These are phyloP conservation scores for Acromyrmex heyeri DNA, from an alignment of 1,140 invertebrate species.

Conservation along the genomic window DNA sequence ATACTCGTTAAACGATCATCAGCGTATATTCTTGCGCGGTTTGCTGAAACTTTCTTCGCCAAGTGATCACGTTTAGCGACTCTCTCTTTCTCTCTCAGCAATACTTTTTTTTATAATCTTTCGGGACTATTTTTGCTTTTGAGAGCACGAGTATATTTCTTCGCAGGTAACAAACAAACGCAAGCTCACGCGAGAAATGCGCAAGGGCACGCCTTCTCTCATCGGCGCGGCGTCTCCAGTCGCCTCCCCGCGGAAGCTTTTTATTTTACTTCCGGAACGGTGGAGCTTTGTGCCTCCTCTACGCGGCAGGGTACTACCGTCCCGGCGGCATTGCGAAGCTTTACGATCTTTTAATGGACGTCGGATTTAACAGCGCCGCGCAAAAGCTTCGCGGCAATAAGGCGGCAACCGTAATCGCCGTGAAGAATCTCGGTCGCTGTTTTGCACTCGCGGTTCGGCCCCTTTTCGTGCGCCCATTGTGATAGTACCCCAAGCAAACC, in stretches of 20 bases:
- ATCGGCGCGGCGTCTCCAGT: slow-evolving; percentile 23
- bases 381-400: slow-evolving; percentile 66
- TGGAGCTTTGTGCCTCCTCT: slow-evolving; percentile 52
- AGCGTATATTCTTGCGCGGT: slow-evolving; percentile 59
- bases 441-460: slow-evolving; percentile 36
- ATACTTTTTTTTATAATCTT: slow-evolving; percentile 29
- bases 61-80: slow-evolving; percentile 50
- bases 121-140: slow-evolving; percentile 1
- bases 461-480: slow-evolving; percentile 50
- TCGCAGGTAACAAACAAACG: slow-evolving; percentile 27
- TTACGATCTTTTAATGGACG: slow-evolving; percentile 80
- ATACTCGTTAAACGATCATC: slow-evolving; percentile 80
- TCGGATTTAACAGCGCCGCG: slow-evolving; percentile 72
- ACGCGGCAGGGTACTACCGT: background rate
- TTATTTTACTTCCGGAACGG: slow-evolving; percentile 53
- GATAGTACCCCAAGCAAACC: slow-evolving; percentile 60
- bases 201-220: slow-evolving; percentile 29
- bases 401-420: slow-evolving; percentile 68
- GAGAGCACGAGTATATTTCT: slow-evolving; percentile 18
- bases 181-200: slow-evolving; percentile 13
- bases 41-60: slow-evolving; percentile 13
- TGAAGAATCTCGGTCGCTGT: slow-evolving; percentile 65
- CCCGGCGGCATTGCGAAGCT: slow-evolving; percentile 55
- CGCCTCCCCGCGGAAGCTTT: slow-evolving; percentile 27
- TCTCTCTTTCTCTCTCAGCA: background rate